Evolutionary conservation across 2,888 invertebrate genomes (phyloP), one percentile per base, ranked within the genome.

Genomic region (Leptura quadrifasciata): DNA sequence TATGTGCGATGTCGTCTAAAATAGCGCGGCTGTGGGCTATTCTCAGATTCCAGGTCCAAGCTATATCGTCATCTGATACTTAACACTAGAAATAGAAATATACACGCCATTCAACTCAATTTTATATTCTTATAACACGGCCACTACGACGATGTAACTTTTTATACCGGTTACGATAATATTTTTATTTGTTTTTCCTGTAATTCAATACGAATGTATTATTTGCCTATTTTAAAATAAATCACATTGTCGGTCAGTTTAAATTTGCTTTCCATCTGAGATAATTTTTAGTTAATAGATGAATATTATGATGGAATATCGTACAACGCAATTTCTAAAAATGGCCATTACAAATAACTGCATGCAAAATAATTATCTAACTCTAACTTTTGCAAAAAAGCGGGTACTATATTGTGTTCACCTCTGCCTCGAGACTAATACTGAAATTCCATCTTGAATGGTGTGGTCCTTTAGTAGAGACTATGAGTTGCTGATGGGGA

Each of bases 51-150:
- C 81, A 81, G 81, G 81, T 81, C 80, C 81, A 57, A 47, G 80
- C 79, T 76, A 76, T 73, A 78, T 73, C 83, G 84, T 82, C 81
- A 84, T 82, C 72, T 76, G 84, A 84, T 84, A 84, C 84, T 77
- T 76, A 75, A 78, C 76, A 83, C 82, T 83, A 83, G 83, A 84
- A 84, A 84, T 84, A 84, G 84, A 80, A 79, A 76, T 77, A 20
- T 69, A 76, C 75, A 71, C 68, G 64, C 57, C 39, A 69, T 55
- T 61, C 60, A 21, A 39, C 12, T 18, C n/a, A 24, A 61, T 21
- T 71, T 71, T 52, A 18, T 61, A n/a, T 71, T 71, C 61, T 47
- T 47, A 24, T 21, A 61, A 52, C 60, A 24, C 18, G 39, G 21
- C 15, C 21, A 20, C 15, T 57, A 47, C 3, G 12, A 47, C n/a